Evolutionary conservation across 35 echinoderm and acorn worm genomes (phyloP), one percentile per base, ranked within the genome.

Genomic region (Stichopus chloronotus): DNA sequence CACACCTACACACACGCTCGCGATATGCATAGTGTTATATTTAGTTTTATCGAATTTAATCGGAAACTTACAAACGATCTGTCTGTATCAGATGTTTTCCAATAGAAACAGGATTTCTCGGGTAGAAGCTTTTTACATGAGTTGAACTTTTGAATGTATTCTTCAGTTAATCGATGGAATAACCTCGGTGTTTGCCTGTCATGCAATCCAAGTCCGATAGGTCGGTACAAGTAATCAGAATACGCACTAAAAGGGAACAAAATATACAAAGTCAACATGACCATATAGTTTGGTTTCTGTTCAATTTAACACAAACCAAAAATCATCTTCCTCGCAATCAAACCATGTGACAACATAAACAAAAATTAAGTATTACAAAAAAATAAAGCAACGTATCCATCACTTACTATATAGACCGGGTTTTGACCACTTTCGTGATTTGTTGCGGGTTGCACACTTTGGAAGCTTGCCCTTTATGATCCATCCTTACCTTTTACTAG

Each of bases 171-270:
- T 16, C 30, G 79, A 52, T 81, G 79, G 25, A 81, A 81, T 54
- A 81, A 9, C 25, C 52, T 13, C 9, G 79, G 79, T 30, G 79
- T 30, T 14, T 52, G 79, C 16, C 16, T 52, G 16, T 52, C 22
- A 52, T 81, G 25, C 5, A 43, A 9, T 30, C 22, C 52, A 52
- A 81, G 7, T 43, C 79, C 79, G 79, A 81, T 81, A 8, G 79
- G 79, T 81, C 79, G 79, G 52, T 81, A 81, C 13, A 81, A 54
- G 9, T 81, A 81, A 52, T 81, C 79, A 25, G 79, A 81, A 81
- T 81, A 81, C 9, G 21, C 79, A 25, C 79, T 81, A 30, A 3
- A 25, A 81, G 14, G 21, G 52, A 52, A 76, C 72, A 8, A 76
- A 76, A 76, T 43, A 3, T 43, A 43, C 30, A 43, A 43, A 43